phyloP scores from a whole-genome alignment of 2,797 vertebrate genomes.

The Tokudaia muenninki region DNA sequence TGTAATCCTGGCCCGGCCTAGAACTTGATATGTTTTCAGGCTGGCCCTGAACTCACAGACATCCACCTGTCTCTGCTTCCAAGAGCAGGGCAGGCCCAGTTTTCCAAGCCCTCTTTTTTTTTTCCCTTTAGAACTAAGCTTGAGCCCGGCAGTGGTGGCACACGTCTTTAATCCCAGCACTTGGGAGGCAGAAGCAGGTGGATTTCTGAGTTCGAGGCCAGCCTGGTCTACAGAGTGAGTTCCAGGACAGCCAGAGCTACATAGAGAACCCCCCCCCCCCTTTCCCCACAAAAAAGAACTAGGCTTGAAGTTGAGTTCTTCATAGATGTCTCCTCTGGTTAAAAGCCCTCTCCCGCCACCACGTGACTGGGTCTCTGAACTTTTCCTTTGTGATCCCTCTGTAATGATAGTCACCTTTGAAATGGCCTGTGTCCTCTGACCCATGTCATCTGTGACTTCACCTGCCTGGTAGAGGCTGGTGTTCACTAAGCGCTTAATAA shows the following conservation, averaged over 20 bases:
- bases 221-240: too few species aligned
- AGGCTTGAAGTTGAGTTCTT: not conserved
- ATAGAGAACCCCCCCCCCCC: too few species aligned
- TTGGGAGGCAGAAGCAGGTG: too few species aligned
- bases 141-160: too few species aligned
- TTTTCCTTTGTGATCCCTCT: not conserved
- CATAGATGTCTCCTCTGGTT: not conserved
- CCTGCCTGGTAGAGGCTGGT: not conserved
- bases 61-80: not conserved
- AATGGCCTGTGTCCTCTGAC: not conserved
- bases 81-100: not conserved
- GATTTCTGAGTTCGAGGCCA: too few species aligned
- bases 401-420: not conserved
- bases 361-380: not conserved
- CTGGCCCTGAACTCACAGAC: not conserved
- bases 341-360: fast-evolving
- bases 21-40: not conserved
- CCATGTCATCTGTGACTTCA: not conserved
- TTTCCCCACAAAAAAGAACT: not conserved
- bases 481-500: not conserved
- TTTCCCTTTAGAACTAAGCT: not conserved
- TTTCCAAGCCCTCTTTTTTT: too few species aligned
- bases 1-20: not conserved
- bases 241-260: too few species aligned
- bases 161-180: too few species aligned